phyloP scores from a whole-genome alignment of 2,797 vertebrate species.

The Premnoplex brunnescens region DNA sequence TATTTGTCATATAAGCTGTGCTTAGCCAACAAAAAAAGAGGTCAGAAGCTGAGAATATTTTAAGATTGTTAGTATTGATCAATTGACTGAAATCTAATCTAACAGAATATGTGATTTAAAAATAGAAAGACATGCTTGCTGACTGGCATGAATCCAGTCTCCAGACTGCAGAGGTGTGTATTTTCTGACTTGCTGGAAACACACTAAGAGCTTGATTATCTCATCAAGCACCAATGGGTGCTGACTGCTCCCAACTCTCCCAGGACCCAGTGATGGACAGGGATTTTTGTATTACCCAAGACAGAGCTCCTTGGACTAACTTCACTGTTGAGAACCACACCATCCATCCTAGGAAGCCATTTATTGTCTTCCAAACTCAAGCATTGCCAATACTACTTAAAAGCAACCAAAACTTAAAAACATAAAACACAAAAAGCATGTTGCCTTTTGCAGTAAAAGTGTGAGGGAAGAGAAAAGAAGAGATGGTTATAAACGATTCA shows the following conservation, averaged over 20 bases:
- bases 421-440: neutral
- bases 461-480: neutral
- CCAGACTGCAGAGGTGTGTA: neutral
- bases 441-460: neutral
- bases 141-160: neutral
- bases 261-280: neutral
- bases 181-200: neutral
- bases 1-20: neutral
- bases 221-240: neutral
- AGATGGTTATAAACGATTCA: neutral
- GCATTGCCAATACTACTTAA: neutral
- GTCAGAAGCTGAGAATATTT: conserved; percentile 7
- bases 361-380: neutral
- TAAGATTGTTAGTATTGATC: conserved; percentile 24
- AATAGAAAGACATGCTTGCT: neutral
- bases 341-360: neutral
- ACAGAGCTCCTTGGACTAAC: neutral
- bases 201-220: neutral
- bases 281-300: neutral
- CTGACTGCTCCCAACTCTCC: neutral
- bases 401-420: neutral
- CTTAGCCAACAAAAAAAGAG: neutral
- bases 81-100: conserved; percentile 21
- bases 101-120: neutral
- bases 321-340: neutral